Evolutionary conservation across 2,888 invertebrate species (phyloP).

Genomic region (Drosophila quinaria): DNA sequence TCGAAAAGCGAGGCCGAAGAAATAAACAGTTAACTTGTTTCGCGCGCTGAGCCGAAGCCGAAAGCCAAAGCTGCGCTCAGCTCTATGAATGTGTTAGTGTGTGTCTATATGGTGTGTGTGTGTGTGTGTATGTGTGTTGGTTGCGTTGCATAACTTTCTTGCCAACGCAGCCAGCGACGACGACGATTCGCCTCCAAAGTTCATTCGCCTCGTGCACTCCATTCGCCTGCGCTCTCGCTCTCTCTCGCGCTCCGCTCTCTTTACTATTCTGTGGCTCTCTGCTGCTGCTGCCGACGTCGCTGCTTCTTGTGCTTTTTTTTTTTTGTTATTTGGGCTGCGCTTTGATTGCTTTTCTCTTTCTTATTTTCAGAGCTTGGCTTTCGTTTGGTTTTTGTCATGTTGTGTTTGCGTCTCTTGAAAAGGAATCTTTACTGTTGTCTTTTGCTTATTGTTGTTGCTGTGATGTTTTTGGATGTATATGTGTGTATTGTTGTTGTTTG

Average conservation of each 20-base stretch:
- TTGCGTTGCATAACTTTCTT: constrained; percentile 84
- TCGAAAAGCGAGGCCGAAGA: constrained; percentile 55
- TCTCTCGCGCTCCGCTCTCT: constrained; percentile 25
- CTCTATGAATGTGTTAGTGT: constrained; percentile 27
- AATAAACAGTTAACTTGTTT: constrained; percentile 78
- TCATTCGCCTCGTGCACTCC: constrained; percentile 85
- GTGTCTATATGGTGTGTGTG: too few relatives aligned
- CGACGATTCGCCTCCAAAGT: constrained; percentile 73
- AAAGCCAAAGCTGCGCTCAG: constrained; percentile 69
- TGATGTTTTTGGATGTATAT: constrained; percentile 58
- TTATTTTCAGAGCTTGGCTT: constrained; percentile 68
- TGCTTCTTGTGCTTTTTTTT: constrained; percentile 27
- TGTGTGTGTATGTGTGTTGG: constrained; percentile 51
- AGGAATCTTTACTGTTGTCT: constrained; percentile 63
- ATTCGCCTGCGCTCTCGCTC: constrained; percentile 59
- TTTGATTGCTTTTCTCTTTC: constrained; percentile 64
- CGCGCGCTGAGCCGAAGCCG: constrained; percentile 64
- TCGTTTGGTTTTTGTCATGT: constrained; percentile 58
- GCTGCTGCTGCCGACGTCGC: constrained; percentile 17
- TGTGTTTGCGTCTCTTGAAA: constrained; percentile 52
- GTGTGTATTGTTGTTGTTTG: constrained; percentile 22
- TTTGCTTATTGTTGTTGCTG: constrained; percentile 10
- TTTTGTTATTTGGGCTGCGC: constrained; percentile 27
- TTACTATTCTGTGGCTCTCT: constrained; percentile 19
- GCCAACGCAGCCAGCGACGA: constrained; percentile 65